These are phyloP conservation scores for Drosophila mercatorum DNA, from an alignment of 2,888 invertebrate species.

Conservation along the genomic window DNA sequence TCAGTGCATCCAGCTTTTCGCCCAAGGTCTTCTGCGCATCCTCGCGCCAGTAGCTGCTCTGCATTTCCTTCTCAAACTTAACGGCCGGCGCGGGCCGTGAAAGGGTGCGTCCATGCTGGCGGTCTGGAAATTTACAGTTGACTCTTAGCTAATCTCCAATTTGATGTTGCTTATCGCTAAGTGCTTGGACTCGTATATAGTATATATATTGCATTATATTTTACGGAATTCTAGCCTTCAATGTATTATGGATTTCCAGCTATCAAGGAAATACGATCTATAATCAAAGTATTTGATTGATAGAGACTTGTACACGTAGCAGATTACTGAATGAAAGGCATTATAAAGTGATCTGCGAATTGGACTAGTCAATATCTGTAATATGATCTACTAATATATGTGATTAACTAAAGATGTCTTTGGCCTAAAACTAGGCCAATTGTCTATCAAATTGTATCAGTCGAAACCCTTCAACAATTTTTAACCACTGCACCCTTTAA, in stretches of 20 bases:
- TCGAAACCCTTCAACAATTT: not conserved
- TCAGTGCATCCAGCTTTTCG: constrained; percentile 67
- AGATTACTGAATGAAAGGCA: not conserved
- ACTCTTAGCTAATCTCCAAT: constrained; percentile 28
- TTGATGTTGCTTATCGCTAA: constrained; percentile 32
- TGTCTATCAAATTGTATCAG: not conserved
- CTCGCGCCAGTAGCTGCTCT: constrained; percentile 79
- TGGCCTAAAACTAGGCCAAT: not conserved
- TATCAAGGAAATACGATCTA: not conserved
- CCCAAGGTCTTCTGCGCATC: constrained; percentile 79
- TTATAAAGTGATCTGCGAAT: not conserved
- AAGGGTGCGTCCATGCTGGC: constrained; percentile 33
- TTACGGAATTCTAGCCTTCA: not conserved
- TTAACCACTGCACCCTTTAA: no score
- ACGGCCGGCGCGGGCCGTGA: constrained; percentile 34
- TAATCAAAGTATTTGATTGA: constrained; percentile 6
- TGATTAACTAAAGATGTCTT: not conserved
- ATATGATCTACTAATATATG: no score
- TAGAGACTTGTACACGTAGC: not conserved
- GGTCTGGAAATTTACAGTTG: constrained; percentile 55
- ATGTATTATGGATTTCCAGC: not conserved
- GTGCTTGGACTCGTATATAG: not conserved
- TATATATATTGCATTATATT: not conserved
- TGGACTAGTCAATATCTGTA: not conserved
- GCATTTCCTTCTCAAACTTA: constrained; percentile 68